These are phyloP conservation scores for Psittacula derbiana DNA, from an alignment of 2,797 vertebrate species.

Conservation along the genomic window DNA sequence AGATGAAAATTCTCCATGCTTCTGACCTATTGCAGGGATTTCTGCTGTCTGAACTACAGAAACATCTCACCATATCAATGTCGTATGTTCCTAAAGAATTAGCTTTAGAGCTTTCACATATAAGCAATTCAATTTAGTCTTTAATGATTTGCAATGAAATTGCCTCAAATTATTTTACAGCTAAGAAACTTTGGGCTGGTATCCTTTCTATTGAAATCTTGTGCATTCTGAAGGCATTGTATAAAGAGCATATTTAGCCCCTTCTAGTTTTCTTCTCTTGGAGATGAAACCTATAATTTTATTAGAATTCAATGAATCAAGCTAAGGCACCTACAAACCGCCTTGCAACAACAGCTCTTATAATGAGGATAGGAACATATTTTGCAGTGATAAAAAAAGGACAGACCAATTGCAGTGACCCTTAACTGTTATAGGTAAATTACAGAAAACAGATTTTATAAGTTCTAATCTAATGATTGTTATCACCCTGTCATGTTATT, in stretches of 20 bases:
- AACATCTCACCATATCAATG: not conserved
- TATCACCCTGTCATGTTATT: slow-evolving; percentile 13
- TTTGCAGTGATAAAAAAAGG: slow-evolving; percentile 38
- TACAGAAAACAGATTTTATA: slow-evolving; percentile 37
- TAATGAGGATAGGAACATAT: not conserved
- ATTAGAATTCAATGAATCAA: not conserved
- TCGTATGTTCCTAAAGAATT: not conserved
- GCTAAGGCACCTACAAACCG: not conserved
- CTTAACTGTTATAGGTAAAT: slow-evolving; percentile 43
- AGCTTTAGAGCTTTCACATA: not conserved
- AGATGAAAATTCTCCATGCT: not conserved
- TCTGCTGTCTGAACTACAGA: not conserved
- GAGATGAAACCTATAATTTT: not conserved
- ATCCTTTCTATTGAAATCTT: not conserved
- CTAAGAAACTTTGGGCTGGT: not conserved
- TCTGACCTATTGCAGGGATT: not conserved
- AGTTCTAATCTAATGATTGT: slow-evolving; percentile 29
- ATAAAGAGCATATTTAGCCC: not conserved
- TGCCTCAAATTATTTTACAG: not conserved
- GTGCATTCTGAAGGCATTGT: not conserved
- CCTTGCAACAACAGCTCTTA: not conserved
- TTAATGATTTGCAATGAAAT: not conserved
- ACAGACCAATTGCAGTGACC: slow-evolving; percentile 7
- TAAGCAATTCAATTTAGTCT: not conserved
- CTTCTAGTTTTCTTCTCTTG: not conserved